phyloP scores from a whole-genome alignment of 2,797 vertebrate species.

The Psittacula echo region DNA sequence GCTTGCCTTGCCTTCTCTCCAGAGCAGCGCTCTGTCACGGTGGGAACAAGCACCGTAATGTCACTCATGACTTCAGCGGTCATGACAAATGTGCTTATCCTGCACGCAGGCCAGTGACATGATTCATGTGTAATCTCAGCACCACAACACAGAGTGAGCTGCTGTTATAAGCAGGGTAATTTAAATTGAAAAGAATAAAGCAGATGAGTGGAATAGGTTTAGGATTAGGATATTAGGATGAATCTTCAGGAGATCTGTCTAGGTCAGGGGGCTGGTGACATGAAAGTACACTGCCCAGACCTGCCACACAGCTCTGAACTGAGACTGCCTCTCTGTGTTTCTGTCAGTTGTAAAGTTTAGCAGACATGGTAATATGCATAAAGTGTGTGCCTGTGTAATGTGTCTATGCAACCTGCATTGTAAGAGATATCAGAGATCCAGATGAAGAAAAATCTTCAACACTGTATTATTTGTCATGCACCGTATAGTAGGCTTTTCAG shows the following conservation, averaged over 20 bases:
- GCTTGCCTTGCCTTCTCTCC: neutral
- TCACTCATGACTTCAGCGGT: neutral
- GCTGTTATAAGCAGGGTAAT: neutral
- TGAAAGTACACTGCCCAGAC: neutral
- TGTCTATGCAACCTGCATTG: neutral
- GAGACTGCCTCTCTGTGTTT: neutral
- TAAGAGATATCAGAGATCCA: neutral
- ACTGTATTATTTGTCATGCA: neutral
- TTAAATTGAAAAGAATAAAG: neutral
- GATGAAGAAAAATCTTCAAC: neutral
- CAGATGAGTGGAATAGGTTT: accelerated
- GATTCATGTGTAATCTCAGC: neutral
- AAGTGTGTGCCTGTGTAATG: neutral
- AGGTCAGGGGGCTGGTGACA: neutral
- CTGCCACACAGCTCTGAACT: neutral
- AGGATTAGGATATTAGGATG: neutral
- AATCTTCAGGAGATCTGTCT: neutral
- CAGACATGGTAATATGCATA: neutral
- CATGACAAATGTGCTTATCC: neutral
- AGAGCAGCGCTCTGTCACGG: accelerated
- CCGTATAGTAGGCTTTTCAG: neutral
- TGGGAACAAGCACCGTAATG: accelerated
- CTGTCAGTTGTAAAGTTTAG: neutral
- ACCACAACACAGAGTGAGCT: neutral
- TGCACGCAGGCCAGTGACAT: neutral